Percentiles rank a stretch among this genome's conserved stretches.
Evolutionary conservation across 92 coral and sea anemone genomes (phyloP).

Genomic region (Zoanthus solanderi): DNA sequence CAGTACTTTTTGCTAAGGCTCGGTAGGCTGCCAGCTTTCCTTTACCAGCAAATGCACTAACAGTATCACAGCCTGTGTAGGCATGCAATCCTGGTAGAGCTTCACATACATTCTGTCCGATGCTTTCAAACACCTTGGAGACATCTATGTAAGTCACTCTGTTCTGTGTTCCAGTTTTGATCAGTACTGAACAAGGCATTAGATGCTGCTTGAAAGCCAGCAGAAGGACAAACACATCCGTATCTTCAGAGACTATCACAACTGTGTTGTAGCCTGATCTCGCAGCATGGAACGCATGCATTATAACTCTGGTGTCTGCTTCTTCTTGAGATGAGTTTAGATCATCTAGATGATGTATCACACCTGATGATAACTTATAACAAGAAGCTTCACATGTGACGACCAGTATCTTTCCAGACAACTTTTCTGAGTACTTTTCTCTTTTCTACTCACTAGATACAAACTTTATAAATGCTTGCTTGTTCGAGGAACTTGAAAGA

Average conservation of each 20-base stretch:
- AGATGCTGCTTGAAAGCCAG: not conserved
- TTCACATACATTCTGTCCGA: conserved; percentile 48
- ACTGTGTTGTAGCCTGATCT: not conserved
- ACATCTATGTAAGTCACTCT: conserved; percentile 1
- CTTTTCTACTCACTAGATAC: conserved; percentile 51
- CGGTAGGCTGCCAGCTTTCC: conserved; percentile 54
- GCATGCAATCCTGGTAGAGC: conserved; percentile 59
- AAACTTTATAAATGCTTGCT: conserved; percentile 62
- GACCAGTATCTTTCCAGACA: conserved; percentile 51
- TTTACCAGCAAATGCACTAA: conserved; percentile 62
- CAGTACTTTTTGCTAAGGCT: not conserved
- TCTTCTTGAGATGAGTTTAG: not conserved
- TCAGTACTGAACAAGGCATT: not conserved
- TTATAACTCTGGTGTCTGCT: not conserved
- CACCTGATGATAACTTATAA: conserved; percentile 48
- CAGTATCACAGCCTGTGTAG: conserved; percentile 69
- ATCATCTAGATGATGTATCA: not conserved
- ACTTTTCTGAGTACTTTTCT: conserved; percentile 28
- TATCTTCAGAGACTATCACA: not conserved
- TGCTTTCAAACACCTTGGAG: conserved; percentile 13
- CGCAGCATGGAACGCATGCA: not conserved
- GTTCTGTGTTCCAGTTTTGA: not conserved
- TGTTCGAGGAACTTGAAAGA: conserved; percentile 58
- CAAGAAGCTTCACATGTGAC: conserved; percentile 56
- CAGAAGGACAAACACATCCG: not conserved